Evolutionary conservation across 1,140 invertebrate genomes (phyloP).

Genomic region (Heliconius nattereri): DNA sequence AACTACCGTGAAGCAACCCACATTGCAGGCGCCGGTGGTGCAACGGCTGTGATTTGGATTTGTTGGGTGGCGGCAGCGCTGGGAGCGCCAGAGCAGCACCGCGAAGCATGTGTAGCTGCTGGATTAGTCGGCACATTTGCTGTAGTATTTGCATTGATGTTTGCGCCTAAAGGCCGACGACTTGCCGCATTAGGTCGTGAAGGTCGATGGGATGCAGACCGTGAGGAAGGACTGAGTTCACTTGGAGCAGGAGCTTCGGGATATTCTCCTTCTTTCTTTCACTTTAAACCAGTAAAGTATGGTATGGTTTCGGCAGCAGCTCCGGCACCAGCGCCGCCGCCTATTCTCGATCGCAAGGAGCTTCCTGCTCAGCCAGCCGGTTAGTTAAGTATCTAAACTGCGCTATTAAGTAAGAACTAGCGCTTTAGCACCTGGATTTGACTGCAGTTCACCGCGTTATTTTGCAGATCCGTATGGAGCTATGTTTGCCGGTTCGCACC

Average conservation of each 20-base stretch:
- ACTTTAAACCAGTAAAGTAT: slow-evolving; percentile 92
- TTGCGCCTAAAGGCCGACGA: slow-evolving; percentile 95
- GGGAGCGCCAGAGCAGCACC: slow-evolving; percentile 87
- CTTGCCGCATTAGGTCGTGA: slow-evolving; percentile 93
- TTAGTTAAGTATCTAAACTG: slow-evolving; percentile 83
- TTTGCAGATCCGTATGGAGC: slow-evolving; percentile 79
- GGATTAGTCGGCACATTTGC: slow-evolving; percentile 91
- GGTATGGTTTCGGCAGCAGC: slow-evolving; percentile 84
- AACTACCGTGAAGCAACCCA: slow-evolving; percentile 95
- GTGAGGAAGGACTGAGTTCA: slow-evolving; percentile 88
- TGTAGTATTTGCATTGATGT: slow-evolving; percentile 95
- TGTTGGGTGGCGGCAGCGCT: slow-evolving; percentile 90
- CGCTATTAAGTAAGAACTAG: slow-evolving; percentile 71
- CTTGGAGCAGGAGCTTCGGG: slow-evolving; percentile 89
- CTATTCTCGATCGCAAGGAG: slow-evolving; percentile 75
- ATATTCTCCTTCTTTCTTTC: slow-evolving; percentile 94
- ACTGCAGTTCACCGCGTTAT: slow-evolving; percentile 54
- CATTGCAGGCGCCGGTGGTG: slow-evolving; percentile 92
- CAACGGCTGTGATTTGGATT: slow-evolving; percentile 92
- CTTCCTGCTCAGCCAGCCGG: slow-evolving; percentile 82
- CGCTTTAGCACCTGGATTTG: slow-evolving; percentile 65
- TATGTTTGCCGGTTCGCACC: slow-evolving; percentile 71
- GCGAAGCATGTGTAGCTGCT: slow-evolving; percentile 93
- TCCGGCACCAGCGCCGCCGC: slow-evolving; percentile 56
- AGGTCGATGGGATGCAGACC: slow-evolving; percentile 88